phyloP scores from a whole-genome alignment of 1,140 invertebrate genomes.

The Drosophila repleta region DNA sequence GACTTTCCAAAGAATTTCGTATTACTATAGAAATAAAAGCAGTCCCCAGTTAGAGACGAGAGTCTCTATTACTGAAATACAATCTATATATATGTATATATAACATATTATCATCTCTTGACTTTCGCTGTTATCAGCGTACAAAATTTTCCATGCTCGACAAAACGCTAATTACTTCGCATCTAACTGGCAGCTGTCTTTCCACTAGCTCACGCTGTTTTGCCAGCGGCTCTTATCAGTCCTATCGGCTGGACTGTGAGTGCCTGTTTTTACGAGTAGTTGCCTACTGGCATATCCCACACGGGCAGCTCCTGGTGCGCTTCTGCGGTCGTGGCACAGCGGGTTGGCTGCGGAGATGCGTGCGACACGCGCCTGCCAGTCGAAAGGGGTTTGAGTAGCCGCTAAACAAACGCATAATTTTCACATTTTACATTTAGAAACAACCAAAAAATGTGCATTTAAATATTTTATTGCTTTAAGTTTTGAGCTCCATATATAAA shows the following conservation, averaged over 20 bases:
- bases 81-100: too few species aligned
- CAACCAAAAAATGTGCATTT: slow-evolving; percentile 47
- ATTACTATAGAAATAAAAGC: neutral
- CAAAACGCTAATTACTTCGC: slow-evolving; percentile 60
- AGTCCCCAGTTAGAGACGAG: too few species aligned
- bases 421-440: slow-evolving; percentile 60
- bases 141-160: slow-evolving; percentile 26
- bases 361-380: slow-evolving; percentile 55
- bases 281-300: slow-evolving; percentile 33
- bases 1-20: neutral
- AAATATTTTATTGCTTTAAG: slow-evolving; percentile 79
- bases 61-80: too few species aligned
- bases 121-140: slow-evolving; percentile 7
- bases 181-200: slow-evolving; percentile 52
- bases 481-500: slow-evolving; percentile 24
- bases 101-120: neutral
- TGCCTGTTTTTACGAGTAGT: slow-evolving; percentile 48
- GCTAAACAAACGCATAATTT: slow-evolving; percentile 74
- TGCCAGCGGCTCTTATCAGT: slow-evolving; percentile 51
- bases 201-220: slow-evolving; percentile 35
- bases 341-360: slow-evolving; percentile 35
- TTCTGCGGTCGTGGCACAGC: slow-evolving; percentile 69
- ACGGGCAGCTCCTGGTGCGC: slow-evolving; percentile 61
- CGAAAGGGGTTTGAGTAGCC: slow-evolving; percentile 52
- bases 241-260: slow-evolving; percentile 50